Base-by-base conservation (phyloP, 2,888 invertebrate species). In the Harmothoe impar region DNA sequence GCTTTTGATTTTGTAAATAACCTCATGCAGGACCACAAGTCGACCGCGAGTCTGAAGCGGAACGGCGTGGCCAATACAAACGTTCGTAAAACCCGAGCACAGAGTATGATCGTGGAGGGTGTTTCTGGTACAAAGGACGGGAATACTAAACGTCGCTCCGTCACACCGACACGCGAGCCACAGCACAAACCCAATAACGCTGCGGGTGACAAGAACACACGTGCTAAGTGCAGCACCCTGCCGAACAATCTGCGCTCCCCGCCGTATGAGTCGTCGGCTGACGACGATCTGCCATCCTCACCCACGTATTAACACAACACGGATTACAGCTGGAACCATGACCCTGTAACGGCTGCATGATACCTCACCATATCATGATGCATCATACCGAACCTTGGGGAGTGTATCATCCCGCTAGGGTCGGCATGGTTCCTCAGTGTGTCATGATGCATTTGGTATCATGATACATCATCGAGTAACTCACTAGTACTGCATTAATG, bases 1-100 rank as follows among this genome's bases (percentile, higher is more conserved):
- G 86, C 86, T 3, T 86, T 86, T 56, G 52, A 52, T 31, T 86
- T 86, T 86, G 86, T 86, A 10, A 56, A 86, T 31, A 86, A 86
- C 31, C 29, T 86, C 10, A 25, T 86, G 54, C 54, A 86, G 54
- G 86, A 86, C 20, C 1, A 7, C 3, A 81, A 81, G n/a, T 33
- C 35, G 31, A 81, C 20, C 7, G 33, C 43, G 43, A 35, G 81
- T 20, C 33, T 81, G 35, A 77, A 77, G 31, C 35, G 81, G 23
- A 81, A 81, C 15, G 15, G 7, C 20, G n/a, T 12, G 15, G 23
- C 81, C 15, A 43, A 20, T 17, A 43, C 15, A 33, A 25, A 35
- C 15, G 20, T 17, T 81, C 81, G 81, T 0, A 15, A 81, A 35
- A 81, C 81, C 15, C 81, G 81, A 12, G 81, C 81, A 7, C 81